Evolutionary conservation across 2,113 vertebrate species (phyloP), one percentile per base, ranked within the genome.

Genomic region (Gyps fulvus): DNA sequence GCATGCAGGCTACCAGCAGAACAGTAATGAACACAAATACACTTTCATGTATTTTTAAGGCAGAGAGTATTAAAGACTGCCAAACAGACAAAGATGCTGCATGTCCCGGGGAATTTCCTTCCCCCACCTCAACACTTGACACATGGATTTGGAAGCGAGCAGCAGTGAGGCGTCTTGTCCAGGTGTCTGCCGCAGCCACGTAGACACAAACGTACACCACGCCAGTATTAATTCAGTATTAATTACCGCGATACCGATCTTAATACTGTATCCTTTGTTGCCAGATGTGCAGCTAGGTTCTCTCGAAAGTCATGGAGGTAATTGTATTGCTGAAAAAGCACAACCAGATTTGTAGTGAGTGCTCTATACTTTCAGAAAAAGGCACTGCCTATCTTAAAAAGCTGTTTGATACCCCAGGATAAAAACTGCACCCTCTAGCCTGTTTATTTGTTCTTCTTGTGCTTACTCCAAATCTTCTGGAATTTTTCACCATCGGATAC

Each of bases 251-350:
- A 99, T 15, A 99, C 98, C 0, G 98, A 98, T 91, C 99, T 98
- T 89, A 98, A 97, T 11, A n/a, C 36, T 1, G 96, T 42, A 1
- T 83, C 98, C 96, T 97, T 96, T 47, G 95, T 93, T 19, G 98
- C 98, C n/a, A 98, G 98, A 80, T 98, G 98, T 7, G 97, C 97
- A 40, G 98, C 66, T 65, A 98, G 96, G 42, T 94, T 98, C 54
- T 99, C 99, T 52, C 98, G 98, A 78, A 99, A 99, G 83, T 99
- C 99, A 6, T 99, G 99, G 59, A 99, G 98, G 89, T 98, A 99
- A 96, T 99, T 99, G 97, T 99, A 99, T 97, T 99, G 99, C 99
- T 99, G 93, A 19, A 92, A 98, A 94, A 85, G 80, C 67, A 94
- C 69, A 94, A 54, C 26, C 71, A 14, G 22, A 20, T 16, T 21